These are phyloP conservation scores for Fringilla coelebs DNA, from an alignment of 2,797 vertebrate species.

Conservation along the genomic window DNA sequence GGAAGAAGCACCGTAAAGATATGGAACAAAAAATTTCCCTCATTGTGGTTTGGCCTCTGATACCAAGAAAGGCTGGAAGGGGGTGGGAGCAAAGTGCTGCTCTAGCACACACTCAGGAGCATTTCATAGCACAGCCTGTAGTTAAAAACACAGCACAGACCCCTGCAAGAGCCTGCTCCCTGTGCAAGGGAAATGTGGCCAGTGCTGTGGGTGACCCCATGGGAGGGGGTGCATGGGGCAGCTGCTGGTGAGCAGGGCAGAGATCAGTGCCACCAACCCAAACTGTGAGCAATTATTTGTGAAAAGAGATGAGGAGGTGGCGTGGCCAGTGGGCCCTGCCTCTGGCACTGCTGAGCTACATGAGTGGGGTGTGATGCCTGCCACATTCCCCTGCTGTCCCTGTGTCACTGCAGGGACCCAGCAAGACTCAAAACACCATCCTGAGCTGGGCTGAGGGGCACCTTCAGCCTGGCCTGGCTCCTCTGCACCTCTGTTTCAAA, in stretches of 20 bases:
- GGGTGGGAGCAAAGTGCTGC: not conserved
- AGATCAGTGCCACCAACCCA: accelerated
- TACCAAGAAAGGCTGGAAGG: not conserved
- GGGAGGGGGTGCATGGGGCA: accelerated
- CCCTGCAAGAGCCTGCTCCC: not conserved
- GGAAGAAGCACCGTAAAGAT: conserved; percentile 49
- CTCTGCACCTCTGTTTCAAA: not conserved
- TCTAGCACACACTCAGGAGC: not conserved
- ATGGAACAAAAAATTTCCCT: conserved; percentile 17
- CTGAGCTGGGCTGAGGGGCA: not conserved
- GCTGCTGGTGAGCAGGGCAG: not conserved
- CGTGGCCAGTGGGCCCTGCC: not conserved
- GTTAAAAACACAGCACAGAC: not conserved
- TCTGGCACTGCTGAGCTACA: accelerated
- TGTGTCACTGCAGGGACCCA: not conserved
- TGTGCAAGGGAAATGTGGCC: not conserved
- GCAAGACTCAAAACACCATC: not conserved
- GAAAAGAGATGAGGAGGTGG: accelerated
- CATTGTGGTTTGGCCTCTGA: conserved; percentile 9
- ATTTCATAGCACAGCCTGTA: not conserved
- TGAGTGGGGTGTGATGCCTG: accelerated
- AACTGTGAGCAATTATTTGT: not conserved
- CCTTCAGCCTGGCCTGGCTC: not conserved
- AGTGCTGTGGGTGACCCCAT: not conserved
- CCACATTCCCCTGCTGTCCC: accelerated